These are phyloP conservation scores for Leptodirus hochenwartii DNA, from an alignment of 2,888 invertebrate species.

Conservation along the genomic window DNA sequence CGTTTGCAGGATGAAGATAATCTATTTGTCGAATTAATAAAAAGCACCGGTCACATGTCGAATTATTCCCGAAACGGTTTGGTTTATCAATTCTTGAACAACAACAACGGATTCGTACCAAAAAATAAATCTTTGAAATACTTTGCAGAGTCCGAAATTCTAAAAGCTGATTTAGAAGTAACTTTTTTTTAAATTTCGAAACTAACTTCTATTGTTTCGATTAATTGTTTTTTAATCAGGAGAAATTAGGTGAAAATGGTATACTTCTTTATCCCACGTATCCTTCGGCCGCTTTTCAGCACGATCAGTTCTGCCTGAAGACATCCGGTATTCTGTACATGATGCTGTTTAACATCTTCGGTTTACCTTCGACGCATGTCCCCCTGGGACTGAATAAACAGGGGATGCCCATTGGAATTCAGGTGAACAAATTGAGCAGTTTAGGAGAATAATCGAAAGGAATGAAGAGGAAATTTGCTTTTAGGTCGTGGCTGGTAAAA, in stretches of 20 bases:
- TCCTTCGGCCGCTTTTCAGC: conserved; percentile 41
- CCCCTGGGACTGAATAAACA: conserved; percentile 43
- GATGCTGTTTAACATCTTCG: conserved; percentile 50
- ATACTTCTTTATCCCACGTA: conserved; percentile 57
- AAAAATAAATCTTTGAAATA: conserved; percentile 8
- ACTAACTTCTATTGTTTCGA: conserved; percentile 1
- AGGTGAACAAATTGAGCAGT: conserved; percentile 30
- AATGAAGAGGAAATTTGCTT: conserved; percentile 12
- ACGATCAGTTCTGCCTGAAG: conserved; percentile 40
- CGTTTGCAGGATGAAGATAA: conserved; percentile 8
- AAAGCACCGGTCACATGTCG: conserved; percentile 10
- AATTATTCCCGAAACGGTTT: conserved; percentile 10
- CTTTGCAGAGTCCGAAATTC: conserved; percentile 6
- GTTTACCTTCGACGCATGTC: conserved; percentile 56
- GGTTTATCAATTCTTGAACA: conserved; percentile 8
- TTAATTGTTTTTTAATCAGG: conserved; percentile 22
- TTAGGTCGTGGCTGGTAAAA: conserved; percentile 50
- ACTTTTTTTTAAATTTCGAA: conserved; percentile 3
- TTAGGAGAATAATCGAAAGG: conserved; percentile 1
- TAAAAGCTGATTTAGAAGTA: conserved; percentile 11
- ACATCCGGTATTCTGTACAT: conserved; percentile 41
- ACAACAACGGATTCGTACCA: conserved; percentile 7
- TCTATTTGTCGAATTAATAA: conserved; percentile 11
- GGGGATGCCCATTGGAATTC: conserved; percentile 57
- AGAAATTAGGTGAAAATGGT: conserved; percentile 47